Evolutionary conservation across 2,113 vertebrate species (phyloP), one percentile per base, ranked within the genome.

Genomic region (Pogonocichla stellata): DNA sequence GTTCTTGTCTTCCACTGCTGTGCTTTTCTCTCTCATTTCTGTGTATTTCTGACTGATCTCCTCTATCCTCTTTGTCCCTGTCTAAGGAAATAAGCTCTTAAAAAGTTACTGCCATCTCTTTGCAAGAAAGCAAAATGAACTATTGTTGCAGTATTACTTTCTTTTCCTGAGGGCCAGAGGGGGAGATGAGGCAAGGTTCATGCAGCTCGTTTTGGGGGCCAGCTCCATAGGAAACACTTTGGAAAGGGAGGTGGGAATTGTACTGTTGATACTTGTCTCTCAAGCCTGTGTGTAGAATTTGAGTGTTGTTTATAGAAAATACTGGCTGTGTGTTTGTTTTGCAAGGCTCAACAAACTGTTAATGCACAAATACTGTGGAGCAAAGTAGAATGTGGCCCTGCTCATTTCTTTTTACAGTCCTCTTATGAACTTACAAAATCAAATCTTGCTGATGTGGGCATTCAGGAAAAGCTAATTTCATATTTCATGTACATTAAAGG

Each of bases 361-460:
- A 80, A 74, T 84, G 43, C 2, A 1, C 34, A 83, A 56, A 62
- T 86, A 58, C 26, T 19, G 43, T 31, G 26, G 51, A 56, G 56
- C 51, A 80, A 88, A 90, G 69, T 25, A 81, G 83, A 88, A 74
- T 0, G 0, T 86, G 40, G 57, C 72, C 57, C 20, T 45, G 20
- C 40, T 92, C 36, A 33, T 73, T 56, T 56, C 16, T 74, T 93
- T 92, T 92, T 90, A 48, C 48, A 64, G 38, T 74, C 40, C 23
- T 58, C 86, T 84, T 78, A 67, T 72, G 80, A 94, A 94, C 82
- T 92, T 56, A 77, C 57, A 72, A 94, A 94, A 81, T 95, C 4
- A 6, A 94, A 92, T 90, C 17, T 20, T 92, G 86, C 80, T 93
- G 90, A 86, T 96, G 73, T 67, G 48, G 88, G 65, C 69, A 45